Evolutionary conservation across 2,113 vertebrate genomes (phyloP).

Genomic region (Cynopterus brachyotis): DNA sequence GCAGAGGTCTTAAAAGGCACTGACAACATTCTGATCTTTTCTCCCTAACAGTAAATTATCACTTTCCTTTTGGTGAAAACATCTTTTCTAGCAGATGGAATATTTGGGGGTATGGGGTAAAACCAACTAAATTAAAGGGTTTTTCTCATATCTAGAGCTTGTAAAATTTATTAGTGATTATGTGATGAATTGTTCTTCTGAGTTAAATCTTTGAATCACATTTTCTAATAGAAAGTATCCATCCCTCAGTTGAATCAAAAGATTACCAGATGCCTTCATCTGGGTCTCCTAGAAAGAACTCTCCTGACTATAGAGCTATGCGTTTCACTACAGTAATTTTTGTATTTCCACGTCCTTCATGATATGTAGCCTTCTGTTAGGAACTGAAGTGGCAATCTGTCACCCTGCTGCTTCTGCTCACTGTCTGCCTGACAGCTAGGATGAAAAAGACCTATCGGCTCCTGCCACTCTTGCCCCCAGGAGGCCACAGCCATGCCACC

Average conservation of each 20-base stretch:
- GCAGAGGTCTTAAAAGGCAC: not conserved
- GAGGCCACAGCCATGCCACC: slow-evolving; percentile 45
- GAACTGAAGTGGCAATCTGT: slow-evolving; percentile 47
- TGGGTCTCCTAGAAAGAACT: not conserved
- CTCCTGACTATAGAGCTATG: not conserved
- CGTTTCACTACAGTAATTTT: slow-evolving; percentile 32
- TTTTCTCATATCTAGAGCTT: not conserved
- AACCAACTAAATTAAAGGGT: not conserved
- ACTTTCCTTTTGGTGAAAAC: not conserved
- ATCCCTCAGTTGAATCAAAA: slow-evolving; percentile 28
- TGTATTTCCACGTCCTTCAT: slow-evolving; percentile 44
- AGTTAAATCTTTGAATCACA: not conserved
- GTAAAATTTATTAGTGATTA: slow-evolving; percentile 16
- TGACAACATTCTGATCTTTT: not conserved
- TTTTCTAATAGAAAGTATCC: slow-evolving; percentile 12
- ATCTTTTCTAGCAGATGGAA: not conserved
- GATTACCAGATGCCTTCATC: slow-evolving; percentile 38
- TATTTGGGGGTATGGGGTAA: not conserved
- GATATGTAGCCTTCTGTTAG: slow-evolving; percentile 59
- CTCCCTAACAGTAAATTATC: not conserved
- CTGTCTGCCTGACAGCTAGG: slow-evolving; percentile 39
- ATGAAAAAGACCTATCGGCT: slow-evolving; percentile 40
- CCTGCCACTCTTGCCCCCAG: slow-evolving; percentile 38
- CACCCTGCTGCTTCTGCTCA: slow-evolving; percentile 34
- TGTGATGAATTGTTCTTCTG: not conserved